A percentile compares a stretch with the other conserved stretches of the same genome.
Evolutionary conservation across 2,797 vertebrate species (phyloP).

Genomic region (Amblyraja radiata): DNA sequence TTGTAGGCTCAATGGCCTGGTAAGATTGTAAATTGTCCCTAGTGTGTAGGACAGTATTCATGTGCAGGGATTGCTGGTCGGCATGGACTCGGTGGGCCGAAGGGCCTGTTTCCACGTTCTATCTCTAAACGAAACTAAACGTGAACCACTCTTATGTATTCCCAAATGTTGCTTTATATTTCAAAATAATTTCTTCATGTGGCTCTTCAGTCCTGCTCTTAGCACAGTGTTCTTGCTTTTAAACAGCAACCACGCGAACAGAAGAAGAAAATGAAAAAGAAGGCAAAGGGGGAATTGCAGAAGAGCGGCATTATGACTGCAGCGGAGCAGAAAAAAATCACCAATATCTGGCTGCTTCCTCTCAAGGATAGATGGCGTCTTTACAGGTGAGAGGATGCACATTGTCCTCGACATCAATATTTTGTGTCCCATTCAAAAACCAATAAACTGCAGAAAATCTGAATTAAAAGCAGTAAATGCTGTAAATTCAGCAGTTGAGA

Average conservation of each 20-base stretch:
- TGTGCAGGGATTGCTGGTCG: no score
- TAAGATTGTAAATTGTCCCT: no score
- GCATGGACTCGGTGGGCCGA: no score
- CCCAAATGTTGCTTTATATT: not conserved
- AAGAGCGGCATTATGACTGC: slow-evolving; percentile 65
- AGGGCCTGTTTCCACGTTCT: no score
- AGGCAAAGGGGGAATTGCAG: slow-evolving; percentile 59
- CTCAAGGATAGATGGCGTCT: slow-evolving; percentile 73
- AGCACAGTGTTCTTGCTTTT: not conserved
- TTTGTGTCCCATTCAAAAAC: not conserved
- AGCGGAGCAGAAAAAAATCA: slow-evolving; percentile 53
- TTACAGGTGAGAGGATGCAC: slow-evolving; percentile 68
- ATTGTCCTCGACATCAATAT: not conserved
- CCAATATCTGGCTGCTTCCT: slow-evolving; percentile 70
- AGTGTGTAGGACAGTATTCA: no score
- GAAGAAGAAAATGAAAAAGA: slow-evolving; percentile 70
- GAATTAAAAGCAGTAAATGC: no score
- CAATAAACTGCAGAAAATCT: no score
- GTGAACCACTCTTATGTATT: not conserved
- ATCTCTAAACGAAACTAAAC: no score
- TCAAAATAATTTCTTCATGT: no score
- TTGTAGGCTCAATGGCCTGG: no score
- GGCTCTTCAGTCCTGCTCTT: not conserved
- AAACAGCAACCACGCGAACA: slow-evolving; percentile 62
- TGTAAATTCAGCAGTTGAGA: no score